A percentile compares a stretch with the other conserved stretches of the same genome.
These are phyloP conservation scores for Lamprologus speciosus DNA, from an alignment of 2,113 vertebrate species.

Conservation along the genomic window DNA sequence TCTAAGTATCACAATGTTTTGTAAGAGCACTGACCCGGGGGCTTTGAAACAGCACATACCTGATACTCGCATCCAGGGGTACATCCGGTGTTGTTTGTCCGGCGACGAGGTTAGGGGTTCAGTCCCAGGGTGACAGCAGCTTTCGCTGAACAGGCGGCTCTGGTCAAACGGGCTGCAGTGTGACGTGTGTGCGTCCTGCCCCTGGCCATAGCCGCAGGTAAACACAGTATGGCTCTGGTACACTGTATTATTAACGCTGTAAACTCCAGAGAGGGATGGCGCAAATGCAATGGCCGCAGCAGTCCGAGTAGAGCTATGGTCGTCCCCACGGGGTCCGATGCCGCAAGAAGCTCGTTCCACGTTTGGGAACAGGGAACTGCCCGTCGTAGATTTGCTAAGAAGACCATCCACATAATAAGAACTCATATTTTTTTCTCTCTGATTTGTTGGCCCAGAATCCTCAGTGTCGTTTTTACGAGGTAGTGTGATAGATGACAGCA, in stretches of 20 bases:
- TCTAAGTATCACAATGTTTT: conserved; percentile 51
- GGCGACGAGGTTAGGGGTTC: conserved; percentile 76
- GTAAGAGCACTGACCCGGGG: conserved; percentile 10
- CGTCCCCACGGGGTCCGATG: conserved; percentile 79
- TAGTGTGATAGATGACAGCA: conserved; percentile 96
- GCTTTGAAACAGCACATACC: conserved; percentile 70
- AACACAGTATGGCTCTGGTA: conserved; percentile 75
- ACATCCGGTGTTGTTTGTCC: conserved; percentile 85
- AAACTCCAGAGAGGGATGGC: conserved; percentile 79
- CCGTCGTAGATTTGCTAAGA: conserved; percentile 90
- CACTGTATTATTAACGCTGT: conserved; percentile 81
- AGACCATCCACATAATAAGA: conserved; percentile 95
- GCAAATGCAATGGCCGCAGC: conserved; percentile 73
- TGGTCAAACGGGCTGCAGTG: conserved; percentile 83
- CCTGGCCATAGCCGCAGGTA: conserved; percentile 77
- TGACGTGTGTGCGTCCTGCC: conserved; percentile 75
- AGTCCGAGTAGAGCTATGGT: conserved; percentile 77
- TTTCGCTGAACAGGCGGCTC: conserved; percentile 82
- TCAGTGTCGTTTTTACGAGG: conserved; percentile 98
- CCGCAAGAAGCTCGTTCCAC: conserved; percentile 81
- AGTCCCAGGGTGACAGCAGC: conserved; percentile 81
- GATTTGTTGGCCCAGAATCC: conserved; percentile 95
- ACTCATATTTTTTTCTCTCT: conserved; percentile 88
- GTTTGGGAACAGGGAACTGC: conserved; percentile 83
- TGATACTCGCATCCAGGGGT: conserved; percentile 90